Evolutionary conservation across 2,888 invertebrate species (phyloP).

Genomic region (Parnassius smintheus): DNA sequence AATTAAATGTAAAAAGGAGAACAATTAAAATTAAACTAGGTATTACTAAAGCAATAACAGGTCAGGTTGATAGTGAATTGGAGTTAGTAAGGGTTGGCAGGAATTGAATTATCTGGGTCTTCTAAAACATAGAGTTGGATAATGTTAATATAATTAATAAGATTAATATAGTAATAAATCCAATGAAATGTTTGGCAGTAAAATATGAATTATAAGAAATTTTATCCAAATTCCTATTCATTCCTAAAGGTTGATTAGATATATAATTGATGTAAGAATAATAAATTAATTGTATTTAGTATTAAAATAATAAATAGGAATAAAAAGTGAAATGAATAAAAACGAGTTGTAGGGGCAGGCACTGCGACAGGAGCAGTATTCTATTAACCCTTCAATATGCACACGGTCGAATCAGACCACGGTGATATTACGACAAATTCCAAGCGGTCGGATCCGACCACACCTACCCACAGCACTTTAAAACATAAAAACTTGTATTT

Average conservation of each 20-base stretch:
- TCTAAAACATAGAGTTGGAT: slow-evolving; percentile 60
- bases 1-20: slow-evolving; percentile 79
- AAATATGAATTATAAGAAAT: slow-evolving; percentile 86
- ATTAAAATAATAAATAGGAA: no score
- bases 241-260: slow-evolving; percentile 84
- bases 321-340: no score
- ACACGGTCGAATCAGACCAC: no score
- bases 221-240: slow-evolving; percentile 84
- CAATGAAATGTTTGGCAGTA: slow-evolving; percentile 83
- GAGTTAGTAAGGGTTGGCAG: slow-evolving; percentile 85
- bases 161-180: slow-evolving; percentile 80
- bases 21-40: slow-evolving; percentile 85
- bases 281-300: slow-evolving; percentile 80
- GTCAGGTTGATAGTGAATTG: slow-evolving; percentile 90
- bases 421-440: no score
- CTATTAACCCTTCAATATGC: no score
- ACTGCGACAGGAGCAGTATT: no score
- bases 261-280: slow-evolving; percentile 85
- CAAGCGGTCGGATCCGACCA: no score
- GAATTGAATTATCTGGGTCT: slow-evolving; percentile 50
- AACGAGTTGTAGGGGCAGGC: no score
- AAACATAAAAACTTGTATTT: no score
- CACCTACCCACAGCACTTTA: no score
- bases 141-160: slow-evolving; percentile 76
- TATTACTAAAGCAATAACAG: slow-evolving; percentile 85